Evolutionary conservation across 1,140 invertebrate species (phyloP), one percentile per base, ranked within the genome.

Genomic region (Microplitis demolitor): DNA sequence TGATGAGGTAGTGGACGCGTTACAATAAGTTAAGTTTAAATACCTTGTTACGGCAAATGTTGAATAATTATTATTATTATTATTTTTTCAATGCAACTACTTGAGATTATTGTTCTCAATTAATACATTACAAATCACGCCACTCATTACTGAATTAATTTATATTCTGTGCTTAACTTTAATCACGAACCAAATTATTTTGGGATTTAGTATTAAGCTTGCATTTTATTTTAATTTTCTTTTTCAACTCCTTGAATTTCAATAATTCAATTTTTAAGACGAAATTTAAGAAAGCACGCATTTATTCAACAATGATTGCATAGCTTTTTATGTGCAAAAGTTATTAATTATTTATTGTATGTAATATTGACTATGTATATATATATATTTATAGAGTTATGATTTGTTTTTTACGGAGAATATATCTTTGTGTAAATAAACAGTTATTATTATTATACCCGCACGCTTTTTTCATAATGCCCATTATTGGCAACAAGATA

Each of bases 171-270:
- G n/a, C 45, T 24, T 37, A 24, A 56, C 53, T 14, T 54, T 11
- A 14, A 56, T 58, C 4, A 66, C 50, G 8, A 70, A 76, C 56
- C 72, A 72, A 73, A 73, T 76, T 78, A 84, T 83, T 85, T 85
- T 85, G 83, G 84, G 83, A 82, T 85, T 84, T 85, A 86, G 84
- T 83, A 86, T 86, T 82, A 84, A 78, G 78, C 73, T 80, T 80
- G 33, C 60, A 6, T 45, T 24, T 24, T 2, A 24, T 24, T 24
- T 24, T 24, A 24, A 24, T 24, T 24, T 24, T 24, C 2, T 24
- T 24, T 24, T 24, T 45, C 39, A 45, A 45, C 11, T 11, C 6
- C 11, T 11, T 45, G 4, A 5, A 24, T 39, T 11, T 5, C 39
- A 35, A 31, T 69, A 11, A n/a, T 53, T n/a, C n/a, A 14, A 13